Percentiles rank a stretch among this genome's conserved stretches.
Conservation (phyloP, 1,140 invertebrate species). For the Ceratitis capitata region DNA sequence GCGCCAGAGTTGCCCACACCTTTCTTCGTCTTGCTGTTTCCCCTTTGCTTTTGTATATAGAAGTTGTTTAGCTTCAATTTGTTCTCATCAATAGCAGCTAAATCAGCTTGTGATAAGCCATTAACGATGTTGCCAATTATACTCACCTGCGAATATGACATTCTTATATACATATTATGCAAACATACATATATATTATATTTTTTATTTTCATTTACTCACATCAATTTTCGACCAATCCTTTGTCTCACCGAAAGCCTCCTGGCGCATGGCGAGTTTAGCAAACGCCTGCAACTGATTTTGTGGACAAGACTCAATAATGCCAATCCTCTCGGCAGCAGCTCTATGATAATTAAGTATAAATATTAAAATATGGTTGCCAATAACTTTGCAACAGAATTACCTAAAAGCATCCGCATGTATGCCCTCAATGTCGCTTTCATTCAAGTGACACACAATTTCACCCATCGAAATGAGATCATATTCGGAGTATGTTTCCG, state of each 20-base stretch:
- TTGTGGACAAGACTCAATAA: conserved; percentile 38
- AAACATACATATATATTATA: too few relatives aligned
- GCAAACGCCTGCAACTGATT: conserved; percentile 41
- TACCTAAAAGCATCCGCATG: conserved; percentile 45
- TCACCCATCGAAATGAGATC: conserved; percentile 44
- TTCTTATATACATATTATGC: not conserved
- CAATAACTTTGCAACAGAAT: not conserved
- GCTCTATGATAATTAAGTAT: not conserved
- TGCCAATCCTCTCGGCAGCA: conserved; percentile 43
- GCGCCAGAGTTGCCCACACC: not conserved
- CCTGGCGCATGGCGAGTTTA: conserved; percentile 16
- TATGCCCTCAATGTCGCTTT: conserved; percentile 40
- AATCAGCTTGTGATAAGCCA: conserved; percentile 19
- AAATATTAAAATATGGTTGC: not conserved
- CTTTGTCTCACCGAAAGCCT: conserved; percentile 41
- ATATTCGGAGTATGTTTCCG: conserved; percentile 45
- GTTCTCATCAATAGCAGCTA: conserved; percentile 31
- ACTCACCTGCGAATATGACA: not conserved
- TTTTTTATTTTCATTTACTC: conserved; percentile 16
- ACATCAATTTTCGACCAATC: conserved; percentile 47
- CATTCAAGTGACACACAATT: conserved; percentile 45
- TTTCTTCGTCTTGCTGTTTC: not conserved
- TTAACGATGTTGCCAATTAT: conserved; percentile 43
- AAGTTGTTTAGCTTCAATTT: conserved; percentile 43
- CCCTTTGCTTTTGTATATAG: conserved; percentile 20